Base-by-base conservation (phyloP, 30 jellyfish, hydroid and myxozoan species). In the Phacellophora camtschatica region DNA sequence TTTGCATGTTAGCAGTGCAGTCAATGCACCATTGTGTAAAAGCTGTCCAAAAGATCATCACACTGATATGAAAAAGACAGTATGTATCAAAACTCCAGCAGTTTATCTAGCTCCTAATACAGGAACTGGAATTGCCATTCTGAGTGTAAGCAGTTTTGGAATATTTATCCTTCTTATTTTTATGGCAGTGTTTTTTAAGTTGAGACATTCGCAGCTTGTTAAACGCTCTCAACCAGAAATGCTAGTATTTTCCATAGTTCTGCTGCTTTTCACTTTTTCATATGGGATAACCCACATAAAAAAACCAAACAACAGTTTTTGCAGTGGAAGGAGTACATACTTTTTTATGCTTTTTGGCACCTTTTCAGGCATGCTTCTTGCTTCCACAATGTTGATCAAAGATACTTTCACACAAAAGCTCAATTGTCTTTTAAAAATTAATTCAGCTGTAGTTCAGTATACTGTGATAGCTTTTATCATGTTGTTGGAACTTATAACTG, bases 1-100 rank as follows among this genome's bases (percentile, higher is more conserved):
- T n/a, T 36, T 48, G 34, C 79, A 73, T 16, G 69, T 90, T 16
- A 90, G 98, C 84, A 83, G 50, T 50, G 58, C 24, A 22, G 13
- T 48, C 65, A 90, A 77, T 56, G 70, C 91, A 19, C 46, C 68
- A 4, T n/a, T 74, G 19, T 90, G 98, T 45, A n/a, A 68, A 1
- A 33, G 25, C 39, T 90, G 98, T 48, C 83, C 87, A 2, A 69
- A 34, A 11, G 91, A 87, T 51, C 62, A 90, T 57, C 95, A 90
- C 53, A 85, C 98, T 62, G 90, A 84, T 50, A 23, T 23, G 29
- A 49, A 68, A 66, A 61, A 51, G 18, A 90, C 95, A 11, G 66
- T 19, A 31, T 90, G 98, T 33, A 75, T 76, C 34, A 36, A 45
- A 42, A 90, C 96, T 5, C 98, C 96, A 25, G 46, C 63, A 25